phyloP scores from a whole-genome alignment of 1,140 invertebrate species.

The Lordiphosa clarofinis region DNA sequence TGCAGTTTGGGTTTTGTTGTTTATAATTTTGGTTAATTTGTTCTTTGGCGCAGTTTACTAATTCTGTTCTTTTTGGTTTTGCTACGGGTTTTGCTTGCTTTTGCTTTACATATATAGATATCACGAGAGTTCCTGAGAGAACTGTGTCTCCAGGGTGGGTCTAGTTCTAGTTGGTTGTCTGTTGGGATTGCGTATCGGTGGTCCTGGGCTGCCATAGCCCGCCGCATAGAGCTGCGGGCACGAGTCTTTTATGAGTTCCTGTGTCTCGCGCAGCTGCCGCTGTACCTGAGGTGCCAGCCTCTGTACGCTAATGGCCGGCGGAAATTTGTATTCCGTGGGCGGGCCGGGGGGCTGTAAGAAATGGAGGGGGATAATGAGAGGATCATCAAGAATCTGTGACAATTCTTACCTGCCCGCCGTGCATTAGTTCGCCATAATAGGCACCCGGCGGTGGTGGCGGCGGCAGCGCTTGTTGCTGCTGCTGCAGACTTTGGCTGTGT shows the following conservation, averaged over 20 bases:
- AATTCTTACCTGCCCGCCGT: constrained; percentile 61
- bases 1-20: constrained; percentile 54
- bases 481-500: constrained; percentile 69
- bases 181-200: constrained; percentile 78
- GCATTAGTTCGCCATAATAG: constrained; percentile 76
- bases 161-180: constrained; percentile 76
- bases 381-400: too few species aligned
- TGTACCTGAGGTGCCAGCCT: constrained; percentile 78
- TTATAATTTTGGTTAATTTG: constrained; percentile 56
- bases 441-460: constrained; percentile 56
- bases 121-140: constrained; percentile 80
- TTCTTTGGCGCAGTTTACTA: constrained; percentile 71
- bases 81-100: constrained; percentile 48
- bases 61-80: constrained; percentile 44
- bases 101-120: constrained; percentile 79
- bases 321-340: constrained; percentile 76
- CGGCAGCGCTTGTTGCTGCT: constrained; percentile 42
- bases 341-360: constrained; percentile 39
- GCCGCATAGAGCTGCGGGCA: constrained; percentile 79
- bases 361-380: background rate
- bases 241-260: constrained; percentile 80
- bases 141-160: constrained; percentile 80
- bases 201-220: constrained; percentile 77
- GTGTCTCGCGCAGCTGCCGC: constrained; percentile 78
- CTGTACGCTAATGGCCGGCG: constrained; percentile 78